Percentiles rank a stretch among this genome's conserved stretches.
phyloP scores from a whole-genome alignment of 1,140 invertebrate species.

The Polypedilum pembai region DNA sequence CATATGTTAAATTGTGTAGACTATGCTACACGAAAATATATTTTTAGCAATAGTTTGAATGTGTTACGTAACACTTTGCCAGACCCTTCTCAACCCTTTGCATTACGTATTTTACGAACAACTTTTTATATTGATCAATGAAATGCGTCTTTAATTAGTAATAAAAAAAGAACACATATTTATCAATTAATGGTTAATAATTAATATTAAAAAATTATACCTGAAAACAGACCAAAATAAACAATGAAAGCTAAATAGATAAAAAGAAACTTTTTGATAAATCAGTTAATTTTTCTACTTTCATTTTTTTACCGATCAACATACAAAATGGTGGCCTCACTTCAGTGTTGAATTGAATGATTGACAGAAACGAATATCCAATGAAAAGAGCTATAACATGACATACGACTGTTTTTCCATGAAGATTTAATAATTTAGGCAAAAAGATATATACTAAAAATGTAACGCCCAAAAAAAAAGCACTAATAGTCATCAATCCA shows the following conservation, averaged over 20 bases:
- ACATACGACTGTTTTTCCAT: conserved; percentile 62
- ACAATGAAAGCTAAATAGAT: conserved; percentile 61
- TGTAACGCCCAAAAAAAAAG: conserved; percentile 54
- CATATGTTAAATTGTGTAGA: no score
- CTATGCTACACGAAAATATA: no score
- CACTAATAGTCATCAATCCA: conserved; percentile 46
- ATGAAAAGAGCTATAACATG: conserved; percentile 55
- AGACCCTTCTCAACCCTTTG: no score
- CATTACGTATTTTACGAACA: no score
- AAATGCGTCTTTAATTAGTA: no score
- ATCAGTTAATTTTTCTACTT: background rate
- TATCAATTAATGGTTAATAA: no score
- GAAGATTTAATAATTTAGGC: conserved; percentile 56
- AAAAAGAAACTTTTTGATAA: conserved; percentile 27
- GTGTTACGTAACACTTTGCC: no score
- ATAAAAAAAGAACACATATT: no score
- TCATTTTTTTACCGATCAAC: conserved; percentile 36
- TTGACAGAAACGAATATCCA: conserved; percentile 52
- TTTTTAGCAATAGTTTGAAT: no score
- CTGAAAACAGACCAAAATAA: conserved; percentile 73
- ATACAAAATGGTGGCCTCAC: conserved; percentile 38
- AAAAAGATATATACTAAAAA: conserved; percentile 56
- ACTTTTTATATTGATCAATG: no score
- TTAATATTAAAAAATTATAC: background rate
- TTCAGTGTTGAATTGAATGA: conserved; percentile 45